Conservation (phyloP, 2,888 invertebrate species). For the Biston betularia region DNA sequence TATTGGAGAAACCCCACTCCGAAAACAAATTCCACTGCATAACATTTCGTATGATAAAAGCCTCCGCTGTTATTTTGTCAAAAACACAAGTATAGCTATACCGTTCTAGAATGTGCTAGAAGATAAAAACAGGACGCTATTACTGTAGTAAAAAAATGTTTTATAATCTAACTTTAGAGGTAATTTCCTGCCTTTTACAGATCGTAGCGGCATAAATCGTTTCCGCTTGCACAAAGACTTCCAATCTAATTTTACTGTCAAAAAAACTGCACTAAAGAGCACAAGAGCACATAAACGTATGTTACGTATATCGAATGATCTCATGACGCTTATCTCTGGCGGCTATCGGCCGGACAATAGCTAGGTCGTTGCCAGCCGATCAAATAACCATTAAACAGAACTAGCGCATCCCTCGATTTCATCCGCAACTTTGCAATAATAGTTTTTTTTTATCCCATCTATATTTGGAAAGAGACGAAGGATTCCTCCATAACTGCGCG, state of each 20-base stretch:
- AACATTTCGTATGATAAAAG: too few species aligned
- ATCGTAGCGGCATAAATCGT: slow-evolving; percentile 11
- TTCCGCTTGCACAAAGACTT: slow-evolving; percentile 18
- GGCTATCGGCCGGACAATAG: slow-evolving; percentile 59
- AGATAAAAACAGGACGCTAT: neutral
- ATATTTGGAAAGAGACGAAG: too few species aligned
- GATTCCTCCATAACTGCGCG: too few species aligned
- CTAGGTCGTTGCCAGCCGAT: slow-evolving; percentile 47
- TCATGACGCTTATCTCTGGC: slow-evolving; percentile 56
- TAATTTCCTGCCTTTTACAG: slow-evolving; percentile 16
- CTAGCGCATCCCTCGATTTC: neutral
- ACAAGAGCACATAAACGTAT: neutral
- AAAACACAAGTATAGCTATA: too few species aligned
- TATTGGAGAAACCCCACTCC: too few species aligned
- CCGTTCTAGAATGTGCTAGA: neutral
- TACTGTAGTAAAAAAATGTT: neutral
- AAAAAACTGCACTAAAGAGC: slow-evolving; percentile 18
- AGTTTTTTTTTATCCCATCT: neutral
- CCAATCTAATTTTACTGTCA: slow-evolving; percentile 5
- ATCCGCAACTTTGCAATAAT: too few species aligned
- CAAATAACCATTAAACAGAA: slow-evolving; percentile 48
- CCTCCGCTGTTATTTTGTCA: too few species aligned
- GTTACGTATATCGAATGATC: slow-evolving; percentile 57
- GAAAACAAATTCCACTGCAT: too few species aligned
- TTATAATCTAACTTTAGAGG: neutral